Conservation (phyloP, 2,113 vertebrate genomes). For the Hyperopisus bebe region DNA sequence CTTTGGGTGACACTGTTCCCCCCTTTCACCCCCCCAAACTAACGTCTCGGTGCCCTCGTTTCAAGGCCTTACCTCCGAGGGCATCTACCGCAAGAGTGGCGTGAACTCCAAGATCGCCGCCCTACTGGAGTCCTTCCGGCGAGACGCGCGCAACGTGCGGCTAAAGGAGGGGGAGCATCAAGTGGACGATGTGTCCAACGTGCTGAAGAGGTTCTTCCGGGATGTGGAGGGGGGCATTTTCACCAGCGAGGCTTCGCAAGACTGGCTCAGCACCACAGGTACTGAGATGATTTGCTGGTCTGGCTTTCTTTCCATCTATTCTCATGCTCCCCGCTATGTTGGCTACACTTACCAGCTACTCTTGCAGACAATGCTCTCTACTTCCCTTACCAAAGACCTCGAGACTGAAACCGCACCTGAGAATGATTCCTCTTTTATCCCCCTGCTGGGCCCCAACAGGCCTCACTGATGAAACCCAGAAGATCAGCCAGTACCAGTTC, state of each 20-base stretch:
- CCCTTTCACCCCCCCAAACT: neutral
- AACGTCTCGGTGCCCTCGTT: neutral
- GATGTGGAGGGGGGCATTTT: conserved; percentile 80
- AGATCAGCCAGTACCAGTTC: conserved; percentile 64
- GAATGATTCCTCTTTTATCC: conserved; percentile 7
- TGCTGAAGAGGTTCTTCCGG: conserved; percentile 88
- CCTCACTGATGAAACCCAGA: conserved; percentile 63
- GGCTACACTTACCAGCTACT: neutral
- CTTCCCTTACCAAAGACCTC: neutral
- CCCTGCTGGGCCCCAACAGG: conserved; percentile 45
- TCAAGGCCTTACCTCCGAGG: conserved; percentile 79
- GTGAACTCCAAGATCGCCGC: conserved; percentile 81
- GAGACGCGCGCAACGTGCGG: conserved; percentile 70
- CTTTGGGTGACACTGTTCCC: neutral
- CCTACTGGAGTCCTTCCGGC: conserved; percentile 70
- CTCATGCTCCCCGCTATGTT: neutral
- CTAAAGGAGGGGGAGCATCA: conserved; percentile 83
- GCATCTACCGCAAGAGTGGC: conserved; percentile 92
- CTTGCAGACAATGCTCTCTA: neutral
- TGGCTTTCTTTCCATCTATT: neutral
- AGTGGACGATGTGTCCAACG: conserved; percentile 84
- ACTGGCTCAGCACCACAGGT: conserved; percentile 77
- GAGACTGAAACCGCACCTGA: too few species aligned
- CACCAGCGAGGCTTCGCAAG: conserved; percentile 45
- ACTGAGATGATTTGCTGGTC: conserved; percentile 14